Evolutionary conservation across 2,888 invertebrate species (phyloP).

Genomic region (Tanypteryx hageni): DNA sequence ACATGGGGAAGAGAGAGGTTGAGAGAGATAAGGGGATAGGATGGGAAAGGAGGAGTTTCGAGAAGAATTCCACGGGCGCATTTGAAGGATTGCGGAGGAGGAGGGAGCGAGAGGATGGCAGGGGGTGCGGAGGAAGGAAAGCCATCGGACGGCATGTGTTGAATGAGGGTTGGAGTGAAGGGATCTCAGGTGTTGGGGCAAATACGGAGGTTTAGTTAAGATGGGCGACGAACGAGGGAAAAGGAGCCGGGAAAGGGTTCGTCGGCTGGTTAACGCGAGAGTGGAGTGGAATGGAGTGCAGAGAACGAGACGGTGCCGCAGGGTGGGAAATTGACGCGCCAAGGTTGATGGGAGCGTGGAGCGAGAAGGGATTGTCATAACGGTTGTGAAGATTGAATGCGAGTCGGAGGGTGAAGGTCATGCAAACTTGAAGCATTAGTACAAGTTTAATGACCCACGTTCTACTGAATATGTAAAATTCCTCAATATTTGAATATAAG

Average conservation of each 20-base stretch:
- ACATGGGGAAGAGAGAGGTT: no score
- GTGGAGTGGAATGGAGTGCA: background rate
- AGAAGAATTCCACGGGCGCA: no score
- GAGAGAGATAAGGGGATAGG: conserved; percentile 22
- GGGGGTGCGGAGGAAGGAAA: background rate
- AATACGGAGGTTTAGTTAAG: background rate
- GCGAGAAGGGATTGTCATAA: background rate
- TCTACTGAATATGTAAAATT: no score
- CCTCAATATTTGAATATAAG: no score
- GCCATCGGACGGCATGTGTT: background rate
- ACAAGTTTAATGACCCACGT: no score
- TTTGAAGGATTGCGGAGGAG: background rate
- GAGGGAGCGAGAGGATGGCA: no score
- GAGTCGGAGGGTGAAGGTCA: no score
- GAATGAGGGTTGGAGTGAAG: background rate
- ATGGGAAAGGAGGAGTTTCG: background rate
- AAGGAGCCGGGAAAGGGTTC: background rate
- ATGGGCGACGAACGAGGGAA: background rate
- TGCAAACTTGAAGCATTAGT: no score
- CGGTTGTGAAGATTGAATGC: no score
- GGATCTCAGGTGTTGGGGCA: background rate
- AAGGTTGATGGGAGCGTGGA: background rate
- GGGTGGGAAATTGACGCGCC: background rate
- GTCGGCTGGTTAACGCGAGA: no score
- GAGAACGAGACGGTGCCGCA: background rate